Percentiles rank a stretch among this genome's conserved stretches.
Conservation (phyloP, 2,113 vertebrate genomes). For the Mastomys coucha region DNA sequence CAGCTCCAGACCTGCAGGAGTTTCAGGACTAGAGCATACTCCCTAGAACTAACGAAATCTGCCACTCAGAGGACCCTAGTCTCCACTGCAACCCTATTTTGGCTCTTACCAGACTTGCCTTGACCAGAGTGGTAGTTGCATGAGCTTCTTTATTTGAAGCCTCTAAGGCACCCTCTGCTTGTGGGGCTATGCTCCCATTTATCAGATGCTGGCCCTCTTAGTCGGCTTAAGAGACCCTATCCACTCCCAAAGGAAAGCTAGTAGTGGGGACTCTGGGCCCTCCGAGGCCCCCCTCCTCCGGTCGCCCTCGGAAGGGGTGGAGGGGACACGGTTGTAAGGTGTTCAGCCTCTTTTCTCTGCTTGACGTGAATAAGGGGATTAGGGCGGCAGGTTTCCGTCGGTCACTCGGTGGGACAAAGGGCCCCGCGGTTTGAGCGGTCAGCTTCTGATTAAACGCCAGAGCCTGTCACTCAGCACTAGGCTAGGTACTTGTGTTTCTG, state of each 20-base stretch:
- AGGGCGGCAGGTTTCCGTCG: conserved; percentile 97
- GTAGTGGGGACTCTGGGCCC: not conserved
- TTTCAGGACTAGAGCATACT: conserved; percentile 75
- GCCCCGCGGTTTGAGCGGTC: conserved; percentile 93
- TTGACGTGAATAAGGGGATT: conserved; percentile 99
- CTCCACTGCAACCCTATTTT: not conserved
- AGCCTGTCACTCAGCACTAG: conserved; percentile 95
- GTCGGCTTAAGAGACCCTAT: not conserved
- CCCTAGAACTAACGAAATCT: conserved; percentile 43
- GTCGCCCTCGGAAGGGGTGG: conserved; percentile 85
- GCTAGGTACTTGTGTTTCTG: conserved; percentile 93
- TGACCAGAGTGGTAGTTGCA: not conserved
- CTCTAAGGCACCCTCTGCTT: not conserved
- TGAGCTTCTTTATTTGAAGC: not conserved
- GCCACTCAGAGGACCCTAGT: not conserved
- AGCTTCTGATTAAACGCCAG: conserved; percentile 98
- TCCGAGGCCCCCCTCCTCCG: conserved; percentile 86
- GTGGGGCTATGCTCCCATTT: conserved; percentile 69
- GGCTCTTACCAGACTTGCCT: not conserved
- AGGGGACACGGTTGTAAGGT: conserved; percentile 90
- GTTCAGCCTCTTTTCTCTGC: conserved; percentile 92
- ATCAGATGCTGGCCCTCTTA: conserved; percentile 30
- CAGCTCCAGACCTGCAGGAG: conserved; percentile 82
- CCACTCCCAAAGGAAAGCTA: not conserved
- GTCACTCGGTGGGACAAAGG: conserved; percentile 96